Evolutionary conservation across 2,113 vertebrate genomes (phyloP).

Genomic region (Erinaceus europaeus): DNA sequence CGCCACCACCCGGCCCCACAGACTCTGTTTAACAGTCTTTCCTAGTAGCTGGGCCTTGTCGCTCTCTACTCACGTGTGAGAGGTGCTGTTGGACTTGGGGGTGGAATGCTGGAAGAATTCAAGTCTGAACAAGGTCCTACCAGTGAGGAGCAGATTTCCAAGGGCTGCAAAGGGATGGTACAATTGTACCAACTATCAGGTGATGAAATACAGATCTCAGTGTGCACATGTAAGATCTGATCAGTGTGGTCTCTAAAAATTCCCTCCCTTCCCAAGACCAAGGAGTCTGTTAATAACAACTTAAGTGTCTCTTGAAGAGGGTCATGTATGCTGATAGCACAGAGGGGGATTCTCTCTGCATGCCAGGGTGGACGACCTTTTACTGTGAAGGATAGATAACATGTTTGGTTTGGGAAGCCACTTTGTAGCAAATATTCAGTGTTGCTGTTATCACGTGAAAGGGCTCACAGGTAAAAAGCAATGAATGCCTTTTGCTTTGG

Average conservation of each 20-base stretch:
- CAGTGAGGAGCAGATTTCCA: background rate
- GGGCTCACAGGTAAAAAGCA: background rate
- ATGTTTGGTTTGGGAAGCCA: background rate
- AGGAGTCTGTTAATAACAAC: background rate
- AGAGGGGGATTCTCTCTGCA: background rate
- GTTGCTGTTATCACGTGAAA: background rate
- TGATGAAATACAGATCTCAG: background rate
- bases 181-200: background rate
- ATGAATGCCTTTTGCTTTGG: background rate
- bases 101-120: background rate
- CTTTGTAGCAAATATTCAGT: background rate
- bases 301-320: background rate
- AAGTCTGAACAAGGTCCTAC: background rate
- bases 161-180: background rate
- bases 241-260: background rate
- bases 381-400: background rate
- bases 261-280: background rate
- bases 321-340: background rate
- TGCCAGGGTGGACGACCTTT: background rate
- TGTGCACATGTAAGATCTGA: background rate
- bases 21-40: background rate
- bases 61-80: background rate
- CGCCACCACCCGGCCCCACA: no score
- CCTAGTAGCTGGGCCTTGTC: background rate
- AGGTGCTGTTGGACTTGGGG: background rate